Evolutionary conservation across 2,113 vertebrate genomes (phyloP).

Genomic region (Laticauda colubrina): DNA sequence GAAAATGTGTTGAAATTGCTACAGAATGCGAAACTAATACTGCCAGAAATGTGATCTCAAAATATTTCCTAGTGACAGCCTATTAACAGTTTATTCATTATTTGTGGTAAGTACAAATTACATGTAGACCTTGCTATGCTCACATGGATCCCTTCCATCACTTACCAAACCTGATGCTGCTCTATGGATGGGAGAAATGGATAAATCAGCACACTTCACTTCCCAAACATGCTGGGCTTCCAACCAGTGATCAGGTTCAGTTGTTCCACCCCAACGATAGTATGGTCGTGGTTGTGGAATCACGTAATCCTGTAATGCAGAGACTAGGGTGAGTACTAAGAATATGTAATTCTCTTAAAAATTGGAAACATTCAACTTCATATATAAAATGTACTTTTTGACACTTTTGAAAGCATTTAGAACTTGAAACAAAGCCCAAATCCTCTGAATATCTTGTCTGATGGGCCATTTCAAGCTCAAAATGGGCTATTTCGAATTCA

Average conservation of each 20-base stretch:
- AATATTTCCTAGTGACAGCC: not conserved
- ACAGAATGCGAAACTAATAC: not conserved
- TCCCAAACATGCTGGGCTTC: conserved; percentile 87
- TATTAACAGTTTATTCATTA: not conserved
- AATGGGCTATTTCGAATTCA: not conserved
- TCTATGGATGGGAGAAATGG: conserved; percentile 86
- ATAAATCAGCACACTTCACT: conserved; percentile 89
- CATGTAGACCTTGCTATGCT: not conserved
- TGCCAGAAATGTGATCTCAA: not conserved
- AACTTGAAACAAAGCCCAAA: not conserved
- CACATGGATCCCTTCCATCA: conserved; percentile 21
- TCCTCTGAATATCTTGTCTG: not conserved
- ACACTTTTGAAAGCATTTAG: not conserved
- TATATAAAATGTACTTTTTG: not conserved
- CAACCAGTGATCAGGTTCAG: conserved; percentile 85
- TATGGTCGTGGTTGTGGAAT: conserved; percentile 78
- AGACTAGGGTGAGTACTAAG: not conserved
- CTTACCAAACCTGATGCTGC: conserved; percentile 87
- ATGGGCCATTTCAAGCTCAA: not conserved
- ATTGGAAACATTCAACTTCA: not conserved
- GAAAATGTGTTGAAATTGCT: not conserved
- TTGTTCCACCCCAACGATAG: conserved; percentile 78
- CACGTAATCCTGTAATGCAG: conserved; percentile 72
- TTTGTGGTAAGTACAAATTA: not conserved
- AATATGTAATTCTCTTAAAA: not conserved